These are phyloP conservation scores for Notothenia rossii DNA, from an alignment of 2,113 vertebrate species.

Conservation along the genomic window DNA sequence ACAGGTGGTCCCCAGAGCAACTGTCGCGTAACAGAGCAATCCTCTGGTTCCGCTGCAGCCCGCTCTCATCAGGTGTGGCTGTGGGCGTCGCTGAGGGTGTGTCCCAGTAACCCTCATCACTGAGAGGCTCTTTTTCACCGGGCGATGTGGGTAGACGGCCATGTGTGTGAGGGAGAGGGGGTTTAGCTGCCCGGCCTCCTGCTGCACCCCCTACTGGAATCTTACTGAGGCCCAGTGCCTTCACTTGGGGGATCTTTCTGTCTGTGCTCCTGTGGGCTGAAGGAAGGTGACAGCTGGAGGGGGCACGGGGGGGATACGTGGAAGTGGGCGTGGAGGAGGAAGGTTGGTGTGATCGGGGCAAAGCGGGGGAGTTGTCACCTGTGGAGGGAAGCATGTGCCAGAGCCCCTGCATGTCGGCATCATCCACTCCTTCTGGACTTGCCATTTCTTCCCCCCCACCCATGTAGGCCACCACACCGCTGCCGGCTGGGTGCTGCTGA, in stretches of 20 bases:
- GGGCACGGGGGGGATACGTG: constrained; percentile 69
- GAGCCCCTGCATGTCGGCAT: constrained; percentile 94
- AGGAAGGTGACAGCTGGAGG: constrained; percentile 58
- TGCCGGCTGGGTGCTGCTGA: constrained; percentile 86
- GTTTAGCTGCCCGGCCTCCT: constrained; percentile 74
- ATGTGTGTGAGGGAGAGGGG: constrained; percentile 58
- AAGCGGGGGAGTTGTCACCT: constrained; percentile 82
- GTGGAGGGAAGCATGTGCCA: constrained; percentile 95
- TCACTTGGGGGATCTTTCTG: constrained; percentile 76
- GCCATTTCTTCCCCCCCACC: constrained; percentile 99
- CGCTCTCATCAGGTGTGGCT: constrained; percentile 90
- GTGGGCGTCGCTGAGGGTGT: constrained; percentile 92
- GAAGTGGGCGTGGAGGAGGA: constrained; percentile 78
- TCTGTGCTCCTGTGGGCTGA: constrained; percentile 62
- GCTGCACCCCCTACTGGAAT: constrained; percentile 79
- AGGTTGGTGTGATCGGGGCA: constrained; percentile 76
- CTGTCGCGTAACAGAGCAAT: constrained; percentile 88
- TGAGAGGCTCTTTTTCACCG: constrained; percentile 89
- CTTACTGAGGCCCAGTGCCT: constrained; percentile 82
- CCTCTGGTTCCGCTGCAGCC: constrained; percentile 81
- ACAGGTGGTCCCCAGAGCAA: constrained; percentile 93
- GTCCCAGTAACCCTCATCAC: constrained; percentile 97
- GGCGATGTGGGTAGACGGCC: constrained; percentile 82
- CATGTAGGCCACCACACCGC: constrained; percentile 92
- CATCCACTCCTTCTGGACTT: constrained; percentile 94